phyloP scores from a whole-genome alignment of 2,888 invertebrate species.

The Apotomis capreana region DNA sequence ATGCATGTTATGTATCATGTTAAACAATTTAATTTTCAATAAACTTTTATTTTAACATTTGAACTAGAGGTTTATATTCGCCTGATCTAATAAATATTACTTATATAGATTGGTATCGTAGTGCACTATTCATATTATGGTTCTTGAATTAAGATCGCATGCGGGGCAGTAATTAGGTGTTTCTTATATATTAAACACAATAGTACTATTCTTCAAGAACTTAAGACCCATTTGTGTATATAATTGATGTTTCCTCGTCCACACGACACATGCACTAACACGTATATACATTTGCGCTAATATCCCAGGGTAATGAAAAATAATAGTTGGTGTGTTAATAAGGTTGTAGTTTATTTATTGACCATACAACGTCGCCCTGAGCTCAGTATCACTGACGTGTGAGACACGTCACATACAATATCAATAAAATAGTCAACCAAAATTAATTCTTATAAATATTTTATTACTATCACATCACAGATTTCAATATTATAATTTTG shows the following conservation, averaged over 20 bases:
- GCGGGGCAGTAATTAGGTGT: no score
- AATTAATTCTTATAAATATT: conserved; percentile 63
- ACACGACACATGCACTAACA: no score
- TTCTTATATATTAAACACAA: no score
- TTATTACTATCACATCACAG: conserved; percentile 71
- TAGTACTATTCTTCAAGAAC: no score
- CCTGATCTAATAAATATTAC: no score
- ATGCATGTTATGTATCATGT: not conserved
- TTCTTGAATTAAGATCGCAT: no score
- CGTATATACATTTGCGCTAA: not conserved
- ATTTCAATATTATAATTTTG: conserved; percentile 54
- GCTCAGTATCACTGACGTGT: conserved; percentile 75
- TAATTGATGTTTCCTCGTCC: no score
- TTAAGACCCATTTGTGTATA: no score
- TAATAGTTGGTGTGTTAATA: conserved; percentile 46
- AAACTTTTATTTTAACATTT: conserved; percentile 20
- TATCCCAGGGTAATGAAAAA: conserved; percentile 29
- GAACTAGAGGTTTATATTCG: not conserved
- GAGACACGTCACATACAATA: conserved; percentile 57
- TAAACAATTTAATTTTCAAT: conserved; percentile 10
- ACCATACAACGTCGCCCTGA: conserved; percentile 68
- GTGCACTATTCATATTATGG: no score
- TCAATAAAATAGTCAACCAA: conserved; percentile 55
- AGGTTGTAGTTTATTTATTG: conserved; percentile 56
- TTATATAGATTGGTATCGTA: no score